A percentile compares a stretch with the other conserved stretches of the same genome.
phyloP scores from a whole-genome alignment of 1,140 invertebrate genomes.

The Paralvinella palmiformis region DNA sequence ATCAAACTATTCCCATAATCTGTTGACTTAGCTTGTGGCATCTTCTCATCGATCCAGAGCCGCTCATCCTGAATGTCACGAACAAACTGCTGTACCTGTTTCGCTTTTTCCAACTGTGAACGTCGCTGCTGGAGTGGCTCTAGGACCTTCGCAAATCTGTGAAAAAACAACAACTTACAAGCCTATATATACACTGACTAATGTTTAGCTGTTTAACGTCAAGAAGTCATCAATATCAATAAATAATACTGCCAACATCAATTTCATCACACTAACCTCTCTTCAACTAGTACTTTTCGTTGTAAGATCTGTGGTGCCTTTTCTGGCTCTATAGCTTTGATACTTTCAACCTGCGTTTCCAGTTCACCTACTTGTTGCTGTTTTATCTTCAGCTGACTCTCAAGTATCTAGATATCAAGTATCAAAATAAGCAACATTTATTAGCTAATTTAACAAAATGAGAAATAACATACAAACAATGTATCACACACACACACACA shows the following conservation, averaged over 20 bases:
- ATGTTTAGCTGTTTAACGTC: neutral
- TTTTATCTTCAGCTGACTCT: conserved; percentile 47
- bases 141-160: conserved; percentile 56
- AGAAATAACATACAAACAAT: neutral
- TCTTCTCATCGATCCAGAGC: conserved; percentile 95
- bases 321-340: conserved; percentile 89
- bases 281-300: conserved; percentile 86
- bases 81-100: conserved; percentile 97
- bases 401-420: conserved; percentile 53
- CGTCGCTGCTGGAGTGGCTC: conserved; percentile 86
- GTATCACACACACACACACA: neutral
- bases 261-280: conserved; percentile 65
- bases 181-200: neutral
- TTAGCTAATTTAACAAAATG: neutral
- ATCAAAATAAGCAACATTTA: conserved; percentile 6
- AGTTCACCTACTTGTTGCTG: conserved; percentile 70
- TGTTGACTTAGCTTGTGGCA: conserved; percentile 82
- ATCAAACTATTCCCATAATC: conserved; percentile 94
- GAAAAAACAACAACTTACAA: conserved; percentile 9
- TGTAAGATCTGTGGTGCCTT: conserved; percentile 92
- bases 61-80: conserved; percentile 98
- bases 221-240: neutral
- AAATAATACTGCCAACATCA: neutral
- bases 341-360: conserved; percentile 86
- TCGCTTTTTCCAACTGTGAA: conserved; percentile 88